Percentiles rank a stretch among this genome's conserved stretches.
Evolutionary conservation across 2,113 vertebrate genomes (phyloP).

Genomic region (Neotragus moschatus): DNA sequence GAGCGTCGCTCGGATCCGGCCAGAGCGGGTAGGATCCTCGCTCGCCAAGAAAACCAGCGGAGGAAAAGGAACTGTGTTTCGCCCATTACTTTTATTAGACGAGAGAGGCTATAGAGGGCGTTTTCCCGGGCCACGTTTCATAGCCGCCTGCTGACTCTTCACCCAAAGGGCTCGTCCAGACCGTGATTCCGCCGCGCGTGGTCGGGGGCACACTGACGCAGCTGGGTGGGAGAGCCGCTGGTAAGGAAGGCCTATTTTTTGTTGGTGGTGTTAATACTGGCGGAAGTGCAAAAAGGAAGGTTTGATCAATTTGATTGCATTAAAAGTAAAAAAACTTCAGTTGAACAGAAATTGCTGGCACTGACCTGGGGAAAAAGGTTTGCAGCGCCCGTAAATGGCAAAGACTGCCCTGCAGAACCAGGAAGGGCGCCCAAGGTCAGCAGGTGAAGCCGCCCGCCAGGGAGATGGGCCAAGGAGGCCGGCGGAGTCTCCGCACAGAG

Average conservation of each 20-base stretch:
- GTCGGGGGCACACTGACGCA: fast-evolving
- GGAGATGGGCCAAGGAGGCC: neutral
- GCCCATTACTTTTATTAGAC: neutral
- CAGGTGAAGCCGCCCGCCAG: fast-evolving
- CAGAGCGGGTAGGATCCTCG: neutral
- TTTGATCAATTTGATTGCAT: neutral
- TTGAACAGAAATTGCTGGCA: neutral
- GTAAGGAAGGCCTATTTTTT: too few species aligned
- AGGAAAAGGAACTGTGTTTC: neutral
- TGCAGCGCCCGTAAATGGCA: fast-evolving
- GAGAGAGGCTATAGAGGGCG: neutral
- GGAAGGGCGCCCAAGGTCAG: fast-evolving
- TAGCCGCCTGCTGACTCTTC: neutral
- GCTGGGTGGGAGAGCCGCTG: neutral
- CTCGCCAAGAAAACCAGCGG: neutral
- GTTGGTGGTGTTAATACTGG: neutral
- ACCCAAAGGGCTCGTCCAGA: neutral
- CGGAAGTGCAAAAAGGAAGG: neutral
- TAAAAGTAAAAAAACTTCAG: neutral
- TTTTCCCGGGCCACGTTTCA: fast-evolving
- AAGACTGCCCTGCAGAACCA: fast-evolving
- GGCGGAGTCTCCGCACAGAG: too few species aligned
- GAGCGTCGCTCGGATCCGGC: neutral
- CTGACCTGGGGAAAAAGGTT: fast-evolving
- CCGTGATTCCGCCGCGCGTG: fast-evolving